Conservation (phyloP, 1,140 invertebrate species). For the Musca domestica region DNA sequence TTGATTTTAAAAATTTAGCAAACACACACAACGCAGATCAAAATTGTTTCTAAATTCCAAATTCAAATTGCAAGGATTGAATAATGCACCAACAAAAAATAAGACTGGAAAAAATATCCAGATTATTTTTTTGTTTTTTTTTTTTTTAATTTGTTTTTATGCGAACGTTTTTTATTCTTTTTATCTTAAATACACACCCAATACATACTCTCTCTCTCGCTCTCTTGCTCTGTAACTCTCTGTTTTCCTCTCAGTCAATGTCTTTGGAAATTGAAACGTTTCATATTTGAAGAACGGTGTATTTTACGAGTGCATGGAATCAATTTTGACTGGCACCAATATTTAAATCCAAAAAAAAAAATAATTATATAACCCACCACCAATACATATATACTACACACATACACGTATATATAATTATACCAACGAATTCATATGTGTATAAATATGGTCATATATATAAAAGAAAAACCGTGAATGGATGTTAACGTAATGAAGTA, state of each 20-base stretch:
- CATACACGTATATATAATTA: no score
- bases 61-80: background rate
- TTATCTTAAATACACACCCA: background rate
- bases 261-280: constrained; percentile 26
- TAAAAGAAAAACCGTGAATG: no score
- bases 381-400: no score
- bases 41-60: background rate
- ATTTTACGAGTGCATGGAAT: constrained; percentile 15
- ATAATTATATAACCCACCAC: no score
- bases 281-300: background rate
- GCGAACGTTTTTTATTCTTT: background rate
- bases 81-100: constrained; percentile 8
- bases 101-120: background rate
- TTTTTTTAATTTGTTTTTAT: background rate
- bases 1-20: no score
- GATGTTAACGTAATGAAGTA: no score
- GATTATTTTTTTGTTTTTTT: background rate
- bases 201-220: background rate
- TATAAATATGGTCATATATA: no score
- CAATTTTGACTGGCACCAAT: constrained; percentile 9
- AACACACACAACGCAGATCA: no score
- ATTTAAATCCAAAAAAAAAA: no score
- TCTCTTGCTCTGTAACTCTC: constrained; percentile 33
- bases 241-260: constrained; percentile 33
- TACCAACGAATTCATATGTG: no score